Percentiles rank a stretch among this genome's conserved stretches.
Conservation (phyloP, 2,797 vertebrate genomes). For the Columba guinea region DNA sequence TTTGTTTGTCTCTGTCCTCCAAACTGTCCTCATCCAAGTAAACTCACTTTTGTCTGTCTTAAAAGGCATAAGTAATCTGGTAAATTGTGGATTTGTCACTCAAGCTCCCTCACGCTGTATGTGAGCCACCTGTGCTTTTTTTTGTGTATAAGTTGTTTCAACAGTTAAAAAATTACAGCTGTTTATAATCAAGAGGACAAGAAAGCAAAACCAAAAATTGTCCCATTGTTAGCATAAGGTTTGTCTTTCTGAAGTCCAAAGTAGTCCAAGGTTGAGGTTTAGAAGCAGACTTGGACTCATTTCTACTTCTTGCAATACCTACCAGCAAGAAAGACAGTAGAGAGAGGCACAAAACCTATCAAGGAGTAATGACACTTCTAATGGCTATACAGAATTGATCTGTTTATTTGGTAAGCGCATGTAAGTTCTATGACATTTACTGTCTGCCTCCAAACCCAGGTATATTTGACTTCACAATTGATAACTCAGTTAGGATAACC, state of each 20-base stretch:
- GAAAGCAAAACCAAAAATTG: background rate
- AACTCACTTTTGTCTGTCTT: background rate
- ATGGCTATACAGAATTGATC: background rate
- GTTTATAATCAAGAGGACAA: background rate
- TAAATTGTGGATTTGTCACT: background rate
- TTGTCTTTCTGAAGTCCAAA: background rate
- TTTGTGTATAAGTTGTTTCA: background rate
- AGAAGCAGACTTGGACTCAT: background rate
- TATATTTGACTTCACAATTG: background rate
- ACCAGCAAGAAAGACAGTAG: background rate
- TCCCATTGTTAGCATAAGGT: background rate
- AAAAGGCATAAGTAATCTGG: background rate
- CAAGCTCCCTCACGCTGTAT: background rate
- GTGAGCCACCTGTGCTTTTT: rapidly evolving
- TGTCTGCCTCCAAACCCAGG: background rate
- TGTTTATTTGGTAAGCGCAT: background rate
- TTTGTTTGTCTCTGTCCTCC: background rate
- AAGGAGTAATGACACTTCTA: background rate
- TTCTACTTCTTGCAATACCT: background rate
- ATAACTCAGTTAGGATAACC: background rate
- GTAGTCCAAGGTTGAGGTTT: background rate
- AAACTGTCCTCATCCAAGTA: background rate
- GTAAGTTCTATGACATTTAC: background rate
- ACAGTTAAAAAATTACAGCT: background rate
- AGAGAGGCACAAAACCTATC: background rate